phyloP scores from a whole-genome alignment of 2,888 invertebrate species.

The Pimpla rufipes region DNA sequence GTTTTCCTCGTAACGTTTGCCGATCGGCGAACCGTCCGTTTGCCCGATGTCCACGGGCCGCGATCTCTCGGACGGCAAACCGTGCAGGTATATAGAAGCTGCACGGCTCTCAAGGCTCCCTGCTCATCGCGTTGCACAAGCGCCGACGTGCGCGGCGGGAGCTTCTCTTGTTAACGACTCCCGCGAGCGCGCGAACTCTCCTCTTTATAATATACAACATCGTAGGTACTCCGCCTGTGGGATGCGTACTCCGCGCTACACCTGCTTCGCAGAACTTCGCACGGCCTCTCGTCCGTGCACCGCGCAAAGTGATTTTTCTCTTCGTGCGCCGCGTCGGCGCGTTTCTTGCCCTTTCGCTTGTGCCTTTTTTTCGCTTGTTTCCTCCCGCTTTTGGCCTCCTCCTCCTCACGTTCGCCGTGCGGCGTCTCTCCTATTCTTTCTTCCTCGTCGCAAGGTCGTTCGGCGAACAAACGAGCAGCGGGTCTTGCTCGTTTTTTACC shows the following conservation, averaged over 20 bases:
- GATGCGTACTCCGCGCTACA: conserved; percentile 29
- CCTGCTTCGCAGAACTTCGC: conserved; percentile 36
- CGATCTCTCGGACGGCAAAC: neutral
- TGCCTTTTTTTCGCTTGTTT: conserved; percentile 15
- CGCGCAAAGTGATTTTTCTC: conserved; percentile 32
- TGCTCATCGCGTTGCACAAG: conserved; percentile 36
- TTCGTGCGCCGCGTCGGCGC: conserved; percentile 11
- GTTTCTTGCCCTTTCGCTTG: conserved; percentile 23
- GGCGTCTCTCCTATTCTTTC: conserved; percentile 4
- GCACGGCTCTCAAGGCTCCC: conserved; percentile 24
- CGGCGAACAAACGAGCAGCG: too few relatives aligned
- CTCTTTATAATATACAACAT: conserved; percentile 12
- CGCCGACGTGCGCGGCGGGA: conserved; percentile 31
- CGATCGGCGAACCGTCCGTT: conserved; percentile 54
- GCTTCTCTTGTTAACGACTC: conserved; percentile 44
- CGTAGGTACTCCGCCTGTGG: conserved; percentile 1
- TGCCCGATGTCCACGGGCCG: conserved; percentile 30
- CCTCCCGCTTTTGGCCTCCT: neutral
- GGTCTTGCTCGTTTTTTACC: too few relatives aligned
- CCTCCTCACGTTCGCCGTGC: neutral
- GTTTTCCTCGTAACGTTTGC: conserved; percentile 34
- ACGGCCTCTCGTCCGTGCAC: conserved; percentile 22
- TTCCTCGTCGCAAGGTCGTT: conserved; percentile 31
- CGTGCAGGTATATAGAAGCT: neutral
- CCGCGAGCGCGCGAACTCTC: conserved; percentile 30